phyloP scores from a whole-genome alignment of 2,888 invertebrate species.

The Ferrisia virgata region DNA sequence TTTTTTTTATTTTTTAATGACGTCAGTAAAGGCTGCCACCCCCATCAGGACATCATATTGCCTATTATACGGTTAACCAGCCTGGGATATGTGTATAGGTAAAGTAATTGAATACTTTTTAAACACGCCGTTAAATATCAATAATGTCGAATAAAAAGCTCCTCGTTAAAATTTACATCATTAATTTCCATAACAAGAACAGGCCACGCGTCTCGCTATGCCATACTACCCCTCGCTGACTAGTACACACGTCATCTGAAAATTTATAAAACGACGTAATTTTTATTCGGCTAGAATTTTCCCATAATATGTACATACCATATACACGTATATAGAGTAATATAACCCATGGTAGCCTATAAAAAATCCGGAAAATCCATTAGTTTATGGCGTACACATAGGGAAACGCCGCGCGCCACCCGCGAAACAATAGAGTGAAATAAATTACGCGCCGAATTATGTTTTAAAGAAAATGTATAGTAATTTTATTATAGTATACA shows the following conservation, averaged over 20 bases:
- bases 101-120: not conserved
- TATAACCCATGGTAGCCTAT: not conserved
- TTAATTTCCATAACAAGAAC: not conserved
- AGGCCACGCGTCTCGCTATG: not conserved
- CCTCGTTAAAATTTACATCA: not conserved
- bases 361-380: not conserved
- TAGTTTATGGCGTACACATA: not conserved
- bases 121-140: not conserved
- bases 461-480: not conserved
- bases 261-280: not conserved
- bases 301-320: no score
- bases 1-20: no score
- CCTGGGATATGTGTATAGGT: not conserved
- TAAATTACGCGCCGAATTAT: not conserved
- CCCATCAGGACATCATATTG: not conserved
- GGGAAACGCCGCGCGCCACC: not conserved
- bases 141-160: not conserved
- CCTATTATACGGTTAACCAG: not conserved
- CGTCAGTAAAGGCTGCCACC: no score
- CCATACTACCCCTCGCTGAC: no score
- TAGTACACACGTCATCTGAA: not conserved
- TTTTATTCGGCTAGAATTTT: not conserved
- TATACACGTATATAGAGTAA: no score
- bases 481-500: not conserved
- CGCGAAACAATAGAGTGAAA: not conserved